A percentile compares a stretch with the other conserved stretches of the same genome.
These are phyloP conservation scores for Antennarius striatus DNA, from an alignment of 2,113 vertebrate genomes.

Conservation along the genomic window DNA sequence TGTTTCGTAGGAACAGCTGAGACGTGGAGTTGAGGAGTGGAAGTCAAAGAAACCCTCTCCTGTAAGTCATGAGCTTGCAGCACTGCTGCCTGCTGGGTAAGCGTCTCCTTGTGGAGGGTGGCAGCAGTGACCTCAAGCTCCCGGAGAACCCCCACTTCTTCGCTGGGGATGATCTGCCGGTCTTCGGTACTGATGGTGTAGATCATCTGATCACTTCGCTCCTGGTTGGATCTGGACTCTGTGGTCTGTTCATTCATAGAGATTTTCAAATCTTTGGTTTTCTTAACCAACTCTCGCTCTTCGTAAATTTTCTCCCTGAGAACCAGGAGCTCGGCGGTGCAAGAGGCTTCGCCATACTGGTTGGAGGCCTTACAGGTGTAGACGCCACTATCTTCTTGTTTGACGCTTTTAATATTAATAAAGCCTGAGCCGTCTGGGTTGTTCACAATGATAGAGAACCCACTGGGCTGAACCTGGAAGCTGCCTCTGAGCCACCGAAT, in stretches of 20 bases:
- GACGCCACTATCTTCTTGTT: slow-evolving; percentile 78
- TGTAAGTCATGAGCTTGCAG: slow-evolving; percentile 72
- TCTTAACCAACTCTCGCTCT: slow-evolving; percentile 47
- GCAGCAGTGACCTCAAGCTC: slow-evolving; percentile 70
- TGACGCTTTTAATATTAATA: slow-evolving; percentile 76
- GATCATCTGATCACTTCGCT: slow-evolving; percentile 68
- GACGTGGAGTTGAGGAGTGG: slow-evolving; percentile 42
- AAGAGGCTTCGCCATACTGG: slow-evolving; percentile 77
- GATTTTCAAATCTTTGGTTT: slow-evolving; percentile 62
- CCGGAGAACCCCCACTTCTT: slow-evolving; percentile 67
- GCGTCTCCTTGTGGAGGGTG: slow-evolving; percentile 66
- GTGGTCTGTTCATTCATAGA: slow-evolving; percentile 61
- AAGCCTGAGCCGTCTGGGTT: slow-evolving; percentile 83
- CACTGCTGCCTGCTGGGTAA: slow-evolving; percentile 72
- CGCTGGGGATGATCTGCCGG: slow-evolving; percentile 69
- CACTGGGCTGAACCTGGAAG: slow-evolving; percentile 69
- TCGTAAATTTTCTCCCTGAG: slow-evolving; percentile 56
- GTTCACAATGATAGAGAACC: slow-evolving; percentile 67
- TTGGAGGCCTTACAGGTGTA: slow-evolving; percentile 84
- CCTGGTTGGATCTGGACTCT: slow-evolving; percentile 62
- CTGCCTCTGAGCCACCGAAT: slow-evolving; percentile 84
- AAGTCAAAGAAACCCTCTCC: slow-evolving; percentile 58
- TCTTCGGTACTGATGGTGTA: slow-evolving; percentile 76
- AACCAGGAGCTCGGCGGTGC: slow-evolving; percentile 82
- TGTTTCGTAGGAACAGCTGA: slow-evolving; percentile 60